Evolutionary conservation across 1,140 invertebrate genomes (phyloP).

Genomic region (Carposina sasakii): DNA sequence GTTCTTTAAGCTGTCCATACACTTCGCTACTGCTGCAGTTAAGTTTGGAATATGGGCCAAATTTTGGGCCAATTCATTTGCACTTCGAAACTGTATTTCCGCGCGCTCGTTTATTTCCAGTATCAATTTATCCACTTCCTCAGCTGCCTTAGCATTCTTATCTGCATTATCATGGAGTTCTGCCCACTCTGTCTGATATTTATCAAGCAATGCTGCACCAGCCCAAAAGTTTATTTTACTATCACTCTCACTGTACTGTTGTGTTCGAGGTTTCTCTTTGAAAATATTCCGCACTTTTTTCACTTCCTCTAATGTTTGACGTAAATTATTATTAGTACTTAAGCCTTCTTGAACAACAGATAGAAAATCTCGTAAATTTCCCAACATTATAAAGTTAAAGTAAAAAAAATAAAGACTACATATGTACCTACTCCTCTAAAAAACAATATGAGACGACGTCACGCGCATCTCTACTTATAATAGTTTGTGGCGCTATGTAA

Average conservation of each 20-base stretch:
- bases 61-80: slow-evolving; percentile 47
- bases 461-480: too few relatives aligned
- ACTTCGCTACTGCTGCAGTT: slow-evolving; percentile 52
- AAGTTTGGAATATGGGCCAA: slow-evolving; percentile 46
- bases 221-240: slow-evolving; percentile 59
- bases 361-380: slow-evolving; percentile 63
- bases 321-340: slow-evolving; percentile 51
- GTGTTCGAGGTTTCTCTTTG: slow-evolving; percentile 61
- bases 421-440: too few relatives aligned
- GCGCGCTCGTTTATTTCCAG: slow-evolving; percentile 43
- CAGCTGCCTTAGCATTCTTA: slow-evolving; percentile 55
- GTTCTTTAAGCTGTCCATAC: slow-evolving; percentile 53
- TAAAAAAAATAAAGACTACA: slow-evolving; percentile 11
- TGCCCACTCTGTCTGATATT: slow-evolving; percentile 59
- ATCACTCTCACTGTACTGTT: slow-evolving; percentile 44
- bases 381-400: slow-evolving; percentile 44
- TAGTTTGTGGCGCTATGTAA: too few relatives aligned
- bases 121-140: slow-evolving; percentile 54
- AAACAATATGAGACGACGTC: too few relatives aligned
- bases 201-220: slow-evolving; percentile 50
- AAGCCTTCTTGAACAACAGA: slow-evolving; percentile 63
- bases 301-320: slow-evolving; percentile 62
- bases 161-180: slow-evolving; percentile 57
- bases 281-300: slow-evolving; percentile 62
- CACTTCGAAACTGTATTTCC: slow-evolving; percentile 40